Evolutionary conservation across 37 sponge, comb jelly and placozoan genomes (phyloP), one percentile per base, ranked within the genome.

Genomic region (Cliona cf. orientalis): DNA sequence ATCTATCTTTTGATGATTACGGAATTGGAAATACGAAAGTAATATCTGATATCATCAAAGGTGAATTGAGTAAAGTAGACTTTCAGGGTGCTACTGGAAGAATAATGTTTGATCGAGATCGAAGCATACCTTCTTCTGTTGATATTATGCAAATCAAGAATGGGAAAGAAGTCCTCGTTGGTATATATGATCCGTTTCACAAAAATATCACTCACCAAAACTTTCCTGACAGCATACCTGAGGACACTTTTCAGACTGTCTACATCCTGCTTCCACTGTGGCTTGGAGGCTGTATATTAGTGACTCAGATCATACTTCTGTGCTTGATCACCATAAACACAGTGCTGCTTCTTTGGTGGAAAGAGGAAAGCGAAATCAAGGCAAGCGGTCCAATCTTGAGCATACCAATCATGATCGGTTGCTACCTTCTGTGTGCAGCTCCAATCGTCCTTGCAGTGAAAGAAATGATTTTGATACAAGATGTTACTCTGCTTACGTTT

Each of bases 301-400:
- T 26, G 21, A 44, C 29, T 29, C 42, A 36, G 28, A 39, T 49
- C 31, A 29, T 80, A 2, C 1, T 31, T 22, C 28, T 33, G 5
- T 2, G 66, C 32, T 31, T 80, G 45, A 46, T 41, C 22, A 68
- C 69, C 28, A 29, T 80, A 32, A 67, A 38, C 26, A 25, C 57
- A 21, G 11, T 71, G 14, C 29, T 71, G 23, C 26, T 81, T 35
- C 37, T 71, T 25, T 58, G 38, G 42, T 59, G 26, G 26, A 53
- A 41, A n/a, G 36, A 71, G 33, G 19, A 55, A 14, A 31, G n/a
- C 0, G 82, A 71, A 42, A 81, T 81, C 57, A 81, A 71, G 31
- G 82, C 82, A 32, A 71, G 29, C 60, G 71, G 82, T 71, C 72
- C 61, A n/a, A 58, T 23, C 57, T 59, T 81, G 22, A 71, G 72